Evolutionary conservation across 2,888 invertebrate genomes (phyloP).

Genomic region (Troides helena): DNA sequence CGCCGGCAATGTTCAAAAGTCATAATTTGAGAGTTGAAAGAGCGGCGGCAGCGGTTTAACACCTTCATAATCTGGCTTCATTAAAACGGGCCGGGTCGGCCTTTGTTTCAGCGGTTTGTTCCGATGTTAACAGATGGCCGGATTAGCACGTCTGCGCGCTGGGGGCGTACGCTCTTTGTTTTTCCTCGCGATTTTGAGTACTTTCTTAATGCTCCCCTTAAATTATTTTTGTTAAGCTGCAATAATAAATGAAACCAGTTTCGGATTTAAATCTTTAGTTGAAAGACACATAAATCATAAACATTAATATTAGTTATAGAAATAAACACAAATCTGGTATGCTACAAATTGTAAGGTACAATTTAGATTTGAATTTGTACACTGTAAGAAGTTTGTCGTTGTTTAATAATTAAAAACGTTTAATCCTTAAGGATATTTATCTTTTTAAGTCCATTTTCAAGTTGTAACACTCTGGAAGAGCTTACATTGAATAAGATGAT

Average conservation of each 20-base stretch:
- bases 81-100: slow-evolving; percentile 70
- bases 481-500: slow-evolving; percentile 52
- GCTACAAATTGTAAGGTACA: too few relatives aligned
- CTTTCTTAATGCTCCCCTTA: slow-evolving; percentile 24
- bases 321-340: too few relatives aligned
- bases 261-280: not conserved
- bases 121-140: slow-evolving; percentile 74
- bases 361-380: not conserved
- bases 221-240: slow-evolving; percentile 21
- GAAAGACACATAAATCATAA: not conserved
- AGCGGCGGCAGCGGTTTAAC: slow-evolving; percentile 72
- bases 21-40: slow-evolving; percentile 79
- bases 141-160: slow-evolving; percentile 66
- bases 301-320: too few relatives aligned
- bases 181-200: slow-evolving; percentile 28
- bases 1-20: slow-evolving; percentile 64
- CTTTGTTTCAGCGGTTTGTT: slow-evolving; percentile 79
- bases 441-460: slow-evolving; percentile 41
- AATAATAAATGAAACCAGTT: slow-evolving; percentile 1
- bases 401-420: not conserved
- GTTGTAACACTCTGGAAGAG: slow-evolving; percentile 55
- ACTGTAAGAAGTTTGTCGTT: too few relatives aligned
- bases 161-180: slow-evolving; percentile 51
- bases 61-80: slow-evolving; percentile 79
- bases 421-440: not conserved